A percentile compares a stretch with the other conserved stretches of the same genome.
Conservation (phyloP, 2,113 vertebrate genomes). For the Puntigrus tetrazona region DNA sequence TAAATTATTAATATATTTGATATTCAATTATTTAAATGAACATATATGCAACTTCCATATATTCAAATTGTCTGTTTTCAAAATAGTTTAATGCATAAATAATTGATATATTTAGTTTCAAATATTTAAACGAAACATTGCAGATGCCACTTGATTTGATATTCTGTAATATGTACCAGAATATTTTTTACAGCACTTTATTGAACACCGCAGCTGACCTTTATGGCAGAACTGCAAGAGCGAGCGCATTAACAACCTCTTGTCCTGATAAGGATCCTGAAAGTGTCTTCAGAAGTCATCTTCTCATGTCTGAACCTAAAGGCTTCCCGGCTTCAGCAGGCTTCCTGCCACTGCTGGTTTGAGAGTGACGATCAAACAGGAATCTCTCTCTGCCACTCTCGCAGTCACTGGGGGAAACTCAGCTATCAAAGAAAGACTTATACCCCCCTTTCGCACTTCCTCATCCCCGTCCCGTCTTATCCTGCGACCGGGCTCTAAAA, state of each 20-base stretch:
- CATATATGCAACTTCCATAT: background rate
- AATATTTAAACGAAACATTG: background rate
- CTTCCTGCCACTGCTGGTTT: slow-evolving; percentile 37
- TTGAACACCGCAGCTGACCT: background rate
- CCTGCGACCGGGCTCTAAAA: slow-evolving; percentile 40
- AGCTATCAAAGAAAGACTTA: slow-evolving; percentile 60
- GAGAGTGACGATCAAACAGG: slow-evolving; percentile 56
- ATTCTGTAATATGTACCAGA: background rate
- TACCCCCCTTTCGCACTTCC: slow-evolving; percentile 38
- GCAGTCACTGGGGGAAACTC: slow-evolving; percentile 47
- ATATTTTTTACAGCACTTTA: background rate
- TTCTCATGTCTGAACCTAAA: slow-evolving; percentile 2
- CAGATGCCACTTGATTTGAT: background rate
- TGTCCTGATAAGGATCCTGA: background rate
- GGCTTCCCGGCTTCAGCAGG: background rate
- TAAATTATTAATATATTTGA: no score
- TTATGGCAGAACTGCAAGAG: background rate
- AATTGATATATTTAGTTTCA: background rate
- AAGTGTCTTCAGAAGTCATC: slow-evolving; percentile 10
- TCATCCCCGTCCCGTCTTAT: slow-evolving; percentile 15
- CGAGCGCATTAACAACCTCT: background rate
- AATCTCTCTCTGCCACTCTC: slow-evolving; percentile 44
- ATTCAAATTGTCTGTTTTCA: background rate
- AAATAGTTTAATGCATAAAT: background rate
- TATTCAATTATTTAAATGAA: background rate